Percentiles rank a stretch among this genome's conserved stretches.
phyloP scores from a whole-genome alignment of 2,797 vertebrate genomes.

The Pitangus sulphuratus region DNA sequence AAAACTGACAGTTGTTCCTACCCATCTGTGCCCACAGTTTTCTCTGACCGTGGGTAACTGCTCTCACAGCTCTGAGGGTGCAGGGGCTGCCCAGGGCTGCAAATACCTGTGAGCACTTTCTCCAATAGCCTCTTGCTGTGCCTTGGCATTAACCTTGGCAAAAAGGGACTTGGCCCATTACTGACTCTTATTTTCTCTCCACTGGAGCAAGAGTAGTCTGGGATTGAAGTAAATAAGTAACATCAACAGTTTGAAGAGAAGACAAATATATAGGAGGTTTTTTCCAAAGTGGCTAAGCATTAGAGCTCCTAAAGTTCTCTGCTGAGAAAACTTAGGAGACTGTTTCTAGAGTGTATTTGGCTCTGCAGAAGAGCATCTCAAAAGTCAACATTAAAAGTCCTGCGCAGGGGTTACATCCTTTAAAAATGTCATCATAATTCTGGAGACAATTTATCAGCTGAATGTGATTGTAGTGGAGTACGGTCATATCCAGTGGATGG shows the following conservation, averaged over 20 bases:
- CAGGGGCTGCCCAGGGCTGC: not conserved
- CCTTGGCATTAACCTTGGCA: not conserved
- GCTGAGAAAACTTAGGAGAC: not conserved
- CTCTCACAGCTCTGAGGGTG: not conserved
- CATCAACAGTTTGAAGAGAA: not conserved
- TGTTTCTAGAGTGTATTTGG: not conserved
- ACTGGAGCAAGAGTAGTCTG: not conserved
- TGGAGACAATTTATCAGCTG: not conserved
- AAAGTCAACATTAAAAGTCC: not conserved
- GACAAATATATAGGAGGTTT: not conserved
- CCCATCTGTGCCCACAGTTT: not conserved
- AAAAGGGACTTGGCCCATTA: not conserved
- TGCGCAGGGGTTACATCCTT: not conserved
- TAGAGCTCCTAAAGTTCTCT: not conserved
- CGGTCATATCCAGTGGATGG: not conserved
- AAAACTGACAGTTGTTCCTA: not conserved
- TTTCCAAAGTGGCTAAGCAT: accelerated
- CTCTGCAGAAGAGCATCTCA: not conserved
- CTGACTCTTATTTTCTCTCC: not conserved
- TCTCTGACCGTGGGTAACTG: not conserved
- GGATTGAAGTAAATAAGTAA: not conserved
- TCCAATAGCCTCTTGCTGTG: not conserved
- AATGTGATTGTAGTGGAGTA: accelerated
- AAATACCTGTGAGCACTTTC: not conserved
- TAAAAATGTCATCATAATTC: not conserved